Percentiles rank a stretch among this genome's conserved stretches.
Conservation (phyloP, 1,140 invertebrate genomes). For the Drosophila kepulauana region DNA sequence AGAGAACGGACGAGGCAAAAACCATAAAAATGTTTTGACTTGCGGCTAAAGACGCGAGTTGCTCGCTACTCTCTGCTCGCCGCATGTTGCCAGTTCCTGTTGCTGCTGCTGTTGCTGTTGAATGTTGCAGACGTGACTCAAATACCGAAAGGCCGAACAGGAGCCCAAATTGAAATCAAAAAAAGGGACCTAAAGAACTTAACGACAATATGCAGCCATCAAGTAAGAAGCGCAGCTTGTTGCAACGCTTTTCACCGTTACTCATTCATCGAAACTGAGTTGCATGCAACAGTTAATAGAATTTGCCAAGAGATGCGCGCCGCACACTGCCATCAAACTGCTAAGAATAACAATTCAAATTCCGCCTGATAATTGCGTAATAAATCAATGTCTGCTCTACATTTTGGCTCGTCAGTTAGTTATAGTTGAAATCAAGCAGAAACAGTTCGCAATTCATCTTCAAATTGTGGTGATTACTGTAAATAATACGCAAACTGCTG, state of each 20-base stretch:
- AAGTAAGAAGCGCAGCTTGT: constrained; percentile 5
- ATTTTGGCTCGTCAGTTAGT: constrained; percentile 66
- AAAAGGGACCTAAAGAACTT: constrained; percentile 31
- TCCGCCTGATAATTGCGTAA: constrained; percentile 62
- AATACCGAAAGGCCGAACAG: constrained; percentile 42
- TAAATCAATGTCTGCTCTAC: constrained; percentile 79
- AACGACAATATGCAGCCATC: constrained; percentile 18
- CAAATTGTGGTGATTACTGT: constrained; percentile 36
- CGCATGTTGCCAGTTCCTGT: constrained; percentile 43
- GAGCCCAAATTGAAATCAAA: constrained; percentile 32
- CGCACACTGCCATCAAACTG: constrained; percentile 12
- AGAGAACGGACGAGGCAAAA: constrained; percentile 51
- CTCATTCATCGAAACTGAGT: constrained; percentile 1
- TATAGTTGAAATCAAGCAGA: constrained; percentile 39
- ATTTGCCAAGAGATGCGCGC: constrained; percentile 8
- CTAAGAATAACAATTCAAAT: constrained; percentile 49
- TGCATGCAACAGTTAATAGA: constrained; percentile 5
- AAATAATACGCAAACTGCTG: constrained; percentile 37
- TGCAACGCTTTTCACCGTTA: constrained; percentile 24
- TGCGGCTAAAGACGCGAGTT: constrained; percentile 49
- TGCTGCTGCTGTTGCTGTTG: constrained; percentile 39
- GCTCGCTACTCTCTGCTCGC: constrained; percentile 44
- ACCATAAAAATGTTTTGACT: constrained; percentile 79
- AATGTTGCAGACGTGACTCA: constrained; percentile 51
- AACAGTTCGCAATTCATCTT: constrained; percentile 48